Evolutionary conservation across 2,888 invertebrate species (phyloP), one percentile per base, ranked within the genome.

Genomic region (Heliconius erato): DNA sequence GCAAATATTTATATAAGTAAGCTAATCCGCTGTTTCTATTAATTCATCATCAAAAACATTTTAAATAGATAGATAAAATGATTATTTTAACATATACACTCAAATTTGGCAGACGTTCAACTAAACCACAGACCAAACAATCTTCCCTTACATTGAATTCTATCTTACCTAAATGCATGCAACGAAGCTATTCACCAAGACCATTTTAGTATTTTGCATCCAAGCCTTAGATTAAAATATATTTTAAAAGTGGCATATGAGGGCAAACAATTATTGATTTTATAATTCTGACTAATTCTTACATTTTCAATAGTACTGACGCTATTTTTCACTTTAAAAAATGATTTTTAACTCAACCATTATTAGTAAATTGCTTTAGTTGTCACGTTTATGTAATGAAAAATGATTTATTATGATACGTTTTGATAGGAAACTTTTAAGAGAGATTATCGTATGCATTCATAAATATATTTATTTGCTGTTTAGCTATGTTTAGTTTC

Each of bases 121-220:
- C 79, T 79, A 79, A 82, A 83, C 85, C 85, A 78, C 85, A 84
- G 80, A 79, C 83, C 84, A 84, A 83, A 83, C 83, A 85, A 83
- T 83, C 81, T 84, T 84, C 80, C 49, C 79, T 40, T 68, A 79
- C 67, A 84, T 76, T 69, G 76, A 79, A 65, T 72, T 65, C 80
- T 74, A 74, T 74, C 84, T 84, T 81, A 74, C 81, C 74, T 82
- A 79, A 82, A 84, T 82, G 83, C 83, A 86, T 82, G 85, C 85
- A 84, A 85, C 80, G 81, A 83, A 79, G 80, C 85, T 85, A 85
- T 86, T 87, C 81, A 84, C 84, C 77, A 74, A 72, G 63, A 82
- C 79, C 81, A 81, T 86, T 85, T 85, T 81, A 84, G 82, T 81
- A 83, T 82, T 86, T 88, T 86, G 85, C 85, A 85, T 86, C 86